Base-by-base conservation (phyloP, 2,797 vertebrate genomes). In the Lutjanus campechanus region DNA sequence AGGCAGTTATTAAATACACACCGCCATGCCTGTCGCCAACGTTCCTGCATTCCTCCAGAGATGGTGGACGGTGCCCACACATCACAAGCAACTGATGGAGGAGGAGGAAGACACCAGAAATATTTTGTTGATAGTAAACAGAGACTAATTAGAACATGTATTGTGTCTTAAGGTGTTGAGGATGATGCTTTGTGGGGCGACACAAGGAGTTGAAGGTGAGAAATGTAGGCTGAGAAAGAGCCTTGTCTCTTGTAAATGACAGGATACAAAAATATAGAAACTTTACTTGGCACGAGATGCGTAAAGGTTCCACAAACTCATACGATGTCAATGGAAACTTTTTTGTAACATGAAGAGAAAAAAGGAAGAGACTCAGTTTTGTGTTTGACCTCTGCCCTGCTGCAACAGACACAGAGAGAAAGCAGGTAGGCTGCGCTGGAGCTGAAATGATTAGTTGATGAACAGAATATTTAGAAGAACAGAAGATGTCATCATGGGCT, bases 11-110 rank as follows among this genome's bases (percentile, higher is more conserved):
- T 83, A 87, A 88, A 80, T 77, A 75, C 73, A 88, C 86, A 66
- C 46, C 19, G 50, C 46, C 60, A 73, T 44, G 68, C 67, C 83
- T 77, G 80, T 56, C 63, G 56, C 88, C 72, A 94, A 95, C 93
- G 91, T 90, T 91, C 81, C 10, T 3, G 56, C 92, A 93, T 95
- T 94, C 92, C 87, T 90, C 22, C 10, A 41, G 50, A 85, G 50
- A 81, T 56, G 78, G 72, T 36, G 65, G 62, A 80, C 1, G 12
- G 82, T 70, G 41, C 92, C 92, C 90, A 93, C 84, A 83, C 90
- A 88, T n/a, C 29, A 9, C 59, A 44, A 10, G 49, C 3, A n/a
- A 60, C 43, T 43, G 5, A 5, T 19, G 40, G 7, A 19, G 49
- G 40, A 54, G 11, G 25, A 17, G 60, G 15, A 63, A 44, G 29